phyloP scores from a whole-genome alignment of 2,797 vertebrate species.

The Poeciliopsis paucimaculata region DNA sequence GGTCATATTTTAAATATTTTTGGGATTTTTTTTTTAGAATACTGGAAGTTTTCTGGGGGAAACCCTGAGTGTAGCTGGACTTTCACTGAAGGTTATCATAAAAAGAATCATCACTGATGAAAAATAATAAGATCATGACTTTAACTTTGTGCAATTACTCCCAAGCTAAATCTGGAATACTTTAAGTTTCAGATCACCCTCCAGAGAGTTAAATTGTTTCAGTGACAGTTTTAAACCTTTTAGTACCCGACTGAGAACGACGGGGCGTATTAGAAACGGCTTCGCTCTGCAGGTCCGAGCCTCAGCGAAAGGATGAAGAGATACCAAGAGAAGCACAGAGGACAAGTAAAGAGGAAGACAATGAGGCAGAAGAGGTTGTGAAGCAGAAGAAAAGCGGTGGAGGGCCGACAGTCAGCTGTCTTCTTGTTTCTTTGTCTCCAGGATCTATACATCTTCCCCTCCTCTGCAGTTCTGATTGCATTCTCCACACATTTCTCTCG shows the following conservation, averaged over 20 bases:
- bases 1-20: too few relatives aligned
- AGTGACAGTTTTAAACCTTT: neutral
- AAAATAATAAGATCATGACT: neutral
- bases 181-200: neutral
- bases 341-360: slow-evolving; percentile 52
- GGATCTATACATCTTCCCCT: slow-evolving; percentile 36
- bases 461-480: slow-evolving; percentile 46
- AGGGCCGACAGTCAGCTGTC: slow-evolving; percentile 55
- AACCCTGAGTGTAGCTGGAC: too few relatives aligned
- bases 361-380: neutral
- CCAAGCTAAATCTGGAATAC: neutral
- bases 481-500: slow-evolving; percentile 54
- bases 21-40: too few relatives aligned
- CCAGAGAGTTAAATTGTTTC: neutral
- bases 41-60: too few relatives aligned
- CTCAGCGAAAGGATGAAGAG: slow-evolving; percentile 44
- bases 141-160: neutral
- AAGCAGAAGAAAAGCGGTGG: slow-evolving; percentile 8
- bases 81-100: neutral
- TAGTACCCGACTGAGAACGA: slow-evolving; percentile 15
- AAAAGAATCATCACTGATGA: neutral
- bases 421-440: slow-evolving; percentile 52
- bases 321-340: slow-evolving; percentile 39
- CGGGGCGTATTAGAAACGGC: neutral
- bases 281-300: slow-evolving; percentile 20